These are phyloP conservation scores for Spea hammondii DNA, from an alignment of 2,797 vertebrate species.

Conservation along the genomic window DNA sequence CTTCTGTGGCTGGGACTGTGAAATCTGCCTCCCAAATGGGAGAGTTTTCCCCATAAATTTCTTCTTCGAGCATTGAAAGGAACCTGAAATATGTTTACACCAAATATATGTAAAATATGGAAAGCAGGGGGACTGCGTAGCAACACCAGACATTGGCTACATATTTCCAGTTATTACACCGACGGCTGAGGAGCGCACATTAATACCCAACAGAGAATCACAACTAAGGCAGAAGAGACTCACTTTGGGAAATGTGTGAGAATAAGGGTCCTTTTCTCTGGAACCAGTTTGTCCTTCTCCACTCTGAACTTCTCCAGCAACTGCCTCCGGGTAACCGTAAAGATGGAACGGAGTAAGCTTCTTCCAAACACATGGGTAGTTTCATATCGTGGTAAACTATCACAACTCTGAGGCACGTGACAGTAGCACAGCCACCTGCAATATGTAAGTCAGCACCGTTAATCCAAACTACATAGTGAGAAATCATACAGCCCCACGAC, in stretches of 20 bases:
- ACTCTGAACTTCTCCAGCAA: slow-evolving; percentile 96
- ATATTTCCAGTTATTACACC: no score
- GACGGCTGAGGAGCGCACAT: no score
- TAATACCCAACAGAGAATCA: not conserved
- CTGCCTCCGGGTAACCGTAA: slow-evolving; percentile 92
- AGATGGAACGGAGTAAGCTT: slow-evolving; percentile 94
- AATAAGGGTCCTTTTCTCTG: slow-evolving; percentile 95
- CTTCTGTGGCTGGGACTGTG: slow-evolving; percentile 86
- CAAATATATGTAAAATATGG: no score
- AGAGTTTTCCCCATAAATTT: slow-evolving; percentile 95
- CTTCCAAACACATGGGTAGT: slow-evolving; percentile 96
- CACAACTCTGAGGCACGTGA: slow-evolving; percentile 96
- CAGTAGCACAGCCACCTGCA: slow-evolving; percentile 95
- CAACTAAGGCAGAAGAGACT: slow-evolving; percentile 43
- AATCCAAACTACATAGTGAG: not conserved
- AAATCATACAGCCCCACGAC: no score
- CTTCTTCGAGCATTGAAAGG: slow-evolving; percentile 97
- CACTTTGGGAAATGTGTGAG: slow-evolving; percentile 98
- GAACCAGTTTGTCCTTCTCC: slow-evolving; percentile 96
- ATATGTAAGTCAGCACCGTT: not conserved
- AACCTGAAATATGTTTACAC: slow-evolving; percentile 71
- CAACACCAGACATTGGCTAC: not conserved
- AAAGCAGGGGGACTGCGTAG: not conserved
- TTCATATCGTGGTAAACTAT: slow-evolving; percentile 93
- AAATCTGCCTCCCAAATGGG: slow-evolving; percentile 98